Evolutionary conservation across 2,113 vertebrate genomes (phyloP).

Genomic region (Rhinopithecus roxellana): DNA sequence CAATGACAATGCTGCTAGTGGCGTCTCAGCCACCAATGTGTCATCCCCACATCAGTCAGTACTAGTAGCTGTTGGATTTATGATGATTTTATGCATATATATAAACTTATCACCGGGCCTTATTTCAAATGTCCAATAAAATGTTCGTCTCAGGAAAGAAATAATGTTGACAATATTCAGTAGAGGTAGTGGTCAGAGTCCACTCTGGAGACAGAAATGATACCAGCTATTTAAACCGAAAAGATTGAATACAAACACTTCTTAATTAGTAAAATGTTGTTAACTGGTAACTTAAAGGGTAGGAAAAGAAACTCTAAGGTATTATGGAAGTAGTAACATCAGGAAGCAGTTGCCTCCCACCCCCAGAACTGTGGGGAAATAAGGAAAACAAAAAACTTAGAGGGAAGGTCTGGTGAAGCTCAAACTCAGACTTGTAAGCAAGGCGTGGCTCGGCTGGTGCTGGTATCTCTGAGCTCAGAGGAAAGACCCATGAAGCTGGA

Average conservation of each 20-base stretch:
- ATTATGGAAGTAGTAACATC: neutral
- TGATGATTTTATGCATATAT: neutral
- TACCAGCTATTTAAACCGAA: neutral
- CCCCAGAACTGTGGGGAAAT: neutral
- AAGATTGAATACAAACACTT: neutral
- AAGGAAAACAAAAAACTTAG: neutral
- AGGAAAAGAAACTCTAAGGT: neutral
- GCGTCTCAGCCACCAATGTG: fast-evolving
- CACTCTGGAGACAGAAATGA: neutral
- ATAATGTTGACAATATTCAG: neutral
- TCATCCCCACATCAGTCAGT: neutral
- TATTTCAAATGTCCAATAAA: neutral
- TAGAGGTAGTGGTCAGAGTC: neutral
- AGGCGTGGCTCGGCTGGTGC: too few relatives aligned
- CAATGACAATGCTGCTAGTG: neutral
- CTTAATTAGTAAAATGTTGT: neutral
- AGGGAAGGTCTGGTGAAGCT: neutral
- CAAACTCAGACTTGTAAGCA: neutral
- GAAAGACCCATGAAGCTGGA: fast-evolving
- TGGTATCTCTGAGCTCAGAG: neutral
- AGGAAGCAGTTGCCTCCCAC: neutral
- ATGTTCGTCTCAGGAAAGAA: neutral
- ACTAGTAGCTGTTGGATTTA: neutral
- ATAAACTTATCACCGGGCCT: neutral
- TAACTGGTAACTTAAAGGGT: neutral